Base-by-base conservation (phyloP, 2,888 invertebrate species). In the Cistogaster globosa region DNA sequence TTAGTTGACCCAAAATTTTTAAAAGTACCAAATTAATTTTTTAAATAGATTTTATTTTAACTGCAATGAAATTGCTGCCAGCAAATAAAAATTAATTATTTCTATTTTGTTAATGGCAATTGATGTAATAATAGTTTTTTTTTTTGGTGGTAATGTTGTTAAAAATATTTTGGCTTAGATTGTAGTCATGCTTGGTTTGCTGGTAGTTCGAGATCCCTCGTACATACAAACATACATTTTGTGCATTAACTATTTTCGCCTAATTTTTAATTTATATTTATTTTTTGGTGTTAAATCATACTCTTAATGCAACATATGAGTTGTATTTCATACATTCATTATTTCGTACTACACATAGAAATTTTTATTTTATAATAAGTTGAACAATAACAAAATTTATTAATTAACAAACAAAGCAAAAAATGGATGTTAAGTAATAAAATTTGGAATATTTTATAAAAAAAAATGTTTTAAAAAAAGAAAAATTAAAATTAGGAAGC, bases 171-270 rank as follows among this genome's bases (percentile, higher is more conserved):
- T 75, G 80, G 60, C 76, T 65, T 82, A 82, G 69, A 82, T 82
- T 76, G 75, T 42, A 63, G 82, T 82, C 76, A 82, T 82, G 82
- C 57, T 76, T 82, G 82, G 82, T 65, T 82, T 69, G 58, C 6
- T 79, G 48, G 42, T 62, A 62, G 51, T 51, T 20, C 38, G 7
- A 38, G 71, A 58, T 22, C 71, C 71, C 71, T 32, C 58, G 32
- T 71, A 16, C n/a, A 18, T 53, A 42, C 55, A 57, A 51, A 16
- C 51, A 32, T n/a, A 48, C n/a, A 48, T 48, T 48, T 48, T 53
- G 48, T 14, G 65, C 53, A 53, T n/a, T 20, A 55, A 60, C 1
- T 36, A 36, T 72, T 55, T 65, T 79, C 79, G 79, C 55, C 71
- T 65, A 80, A 67, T 72, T 80, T 72, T 65, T 63, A 32, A 14